These are phyloP conservation scores for Apolygus lucorum DNA, from an alignment of 1,140 invertebrate species.

Conservation along the genomic window DNA sequence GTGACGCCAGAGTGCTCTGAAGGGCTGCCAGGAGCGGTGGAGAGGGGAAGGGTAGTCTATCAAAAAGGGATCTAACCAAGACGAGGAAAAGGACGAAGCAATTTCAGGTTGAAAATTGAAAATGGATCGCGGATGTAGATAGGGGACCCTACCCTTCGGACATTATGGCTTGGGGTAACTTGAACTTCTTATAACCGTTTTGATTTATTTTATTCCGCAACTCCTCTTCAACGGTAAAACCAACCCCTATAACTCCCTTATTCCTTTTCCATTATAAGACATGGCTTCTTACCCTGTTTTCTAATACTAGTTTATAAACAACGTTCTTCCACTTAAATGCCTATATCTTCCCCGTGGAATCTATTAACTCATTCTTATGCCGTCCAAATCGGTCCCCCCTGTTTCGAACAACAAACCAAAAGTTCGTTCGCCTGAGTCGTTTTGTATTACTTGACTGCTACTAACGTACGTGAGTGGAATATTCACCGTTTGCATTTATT, in stretches of 20 bases:
- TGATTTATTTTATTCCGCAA: constrained; percentile 24
- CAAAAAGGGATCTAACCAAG: constrained; percentile 25
- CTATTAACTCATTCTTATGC: background rate
- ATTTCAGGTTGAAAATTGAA: constrained; percentile 32
- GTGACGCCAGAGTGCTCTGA: too few species aligned
- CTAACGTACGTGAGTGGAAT: too few species aligned
- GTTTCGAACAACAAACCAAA: background rate
- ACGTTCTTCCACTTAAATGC: background rate
- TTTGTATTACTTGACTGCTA: too few species aligned
- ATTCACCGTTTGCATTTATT: too few species aligned
- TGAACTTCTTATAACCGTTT: constrained; percentile 28
- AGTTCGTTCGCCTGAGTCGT: too few species aligned
- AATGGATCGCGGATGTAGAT: constrained; percentile 29
- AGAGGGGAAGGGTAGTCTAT: constrained; percentile 20
- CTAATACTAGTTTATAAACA: constrained; percentile 15
- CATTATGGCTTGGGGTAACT: constrained; percentile 25
- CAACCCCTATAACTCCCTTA: background rate
- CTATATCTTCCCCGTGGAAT: constrained; percentile 1
- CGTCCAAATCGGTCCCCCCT: background rate
- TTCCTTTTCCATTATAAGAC: constrained; percentile 12
- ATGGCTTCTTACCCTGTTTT: background rate
- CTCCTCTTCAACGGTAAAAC: background rate
- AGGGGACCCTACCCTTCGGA: constrained; percentile 18
- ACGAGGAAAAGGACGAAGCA: constrained; percentile 25
- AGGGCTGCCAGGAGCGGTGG: too few species aligned